These are phyloP conservation scores for Hafferia zeledoni DNA, from an alignment of 2,797 vertebrate species.

Conservation along the genomic window DNA sequence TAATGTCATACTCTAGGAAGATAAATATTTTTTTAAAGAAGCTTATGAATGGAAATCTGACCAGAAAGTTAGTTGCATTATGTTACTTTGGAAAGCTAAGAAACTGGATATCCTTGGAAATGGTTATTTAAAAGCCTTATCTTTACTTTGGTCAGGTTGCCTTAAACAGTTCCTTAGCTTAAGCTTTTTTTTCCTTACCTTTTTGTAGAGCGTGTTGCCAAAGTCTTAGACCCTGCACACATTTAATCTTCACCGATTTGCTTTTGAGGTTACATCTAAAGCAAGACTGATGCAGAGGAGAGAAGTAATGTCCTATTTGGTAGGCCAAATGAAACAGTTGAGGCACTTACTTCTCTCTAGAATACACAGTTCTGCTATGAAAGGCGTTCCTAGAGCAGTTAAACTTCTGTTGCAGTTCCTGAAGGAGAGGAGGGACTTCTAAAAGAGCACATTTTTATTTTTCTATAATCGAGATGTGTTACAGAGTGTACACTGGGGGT, in stretches of 20 bases:
- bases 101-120: constrained; percentile 28
- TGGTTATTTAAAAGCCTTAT: constrained; percentile 57
- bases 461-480: not conserved
- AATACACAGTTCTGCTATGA: not conserved
- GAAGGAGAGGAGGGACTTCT: not conserved
- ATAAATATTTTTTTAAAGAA: constrained; percentile 23
- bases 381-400: constrained; percentile 27
- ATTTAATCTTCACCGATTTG: constrained; percentile 27
- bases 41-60: constrained; percentile 31
- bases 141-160: constrained; percentile 34
- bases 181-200: not conserved
- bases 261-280: constrained; percentile 21
- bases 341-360: not conserved
- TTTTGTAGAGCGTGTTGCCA: constrained; percentile 6
- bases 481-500: not conserved
- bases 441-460: constrained; percentile 15
- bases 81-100: constrained; percentile 7
- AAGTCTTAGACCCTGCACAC: constrained; percentile 25
- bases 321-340: not conserved
- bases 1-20: not conserved
- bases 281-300: constrained; percentile 16
- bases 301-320: not conserved
- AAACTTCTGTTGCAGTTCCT: not conserved
- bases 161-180: constrained; percentile 47
- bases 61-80: constrained; percentile 23